Evolutionary conservation across 2,797 vertebrate species (phyloP).

Genomic region (Acrocephalus scirpaceus): DNA sequence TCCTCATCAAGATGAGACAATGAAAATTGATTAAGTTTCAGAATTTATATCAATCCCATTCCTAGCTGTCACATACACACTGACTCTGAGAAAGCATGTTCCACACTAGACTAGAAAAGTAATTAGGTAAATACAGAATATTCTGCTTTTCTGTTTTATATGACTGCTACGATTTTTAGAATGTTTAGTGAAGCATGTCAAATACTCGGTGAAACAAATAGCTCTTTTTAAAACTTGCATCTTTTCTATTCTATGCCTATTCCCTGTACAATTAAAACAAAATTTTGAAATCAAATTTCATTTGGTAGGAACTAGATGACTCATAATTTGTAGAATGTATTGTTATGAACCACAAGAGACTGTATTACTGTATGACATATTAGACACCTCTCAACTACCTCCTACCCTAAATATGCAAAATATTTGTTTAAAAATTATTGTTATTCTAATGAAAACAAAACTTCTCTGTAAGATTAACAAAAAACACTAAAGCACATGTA

Average conservation of each 20-base stretch:
- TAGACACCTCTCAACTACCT: background rate
- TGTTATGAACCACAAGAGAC: background rate
- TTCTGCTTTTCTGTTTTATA: background rate
- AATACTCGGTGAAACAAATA: background rate
- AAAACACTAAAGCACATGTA: background rate
- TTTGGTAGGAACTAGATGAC: background rate
- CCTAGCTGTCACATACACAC: background rate
- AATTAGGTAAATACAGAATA: background rate
- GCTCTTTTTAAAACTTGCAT: background rate
- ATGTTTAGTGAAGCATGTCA: background rate
- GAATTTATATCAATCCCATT: background rate
- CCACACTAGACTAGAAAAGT: background rate
- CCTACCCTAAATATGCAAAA: background rate
- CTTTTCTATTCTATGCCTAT: background rate
- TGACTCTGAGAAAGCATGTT: background rate
- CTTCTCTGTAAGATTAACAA: background rate
- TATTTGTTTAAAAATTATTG: background rate
- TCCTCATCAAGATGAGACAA: background rate
- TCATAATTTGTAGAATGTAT: background rate
- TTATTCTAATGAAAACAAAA: background rate
- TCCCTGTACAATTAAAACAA: background rate
- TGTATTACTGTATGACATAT: background rate
- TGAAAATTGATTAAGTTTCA: constrained; percentile 7
- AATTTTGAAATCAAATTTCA: background rate
- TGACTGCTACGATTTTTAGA: background rate